Evolutionary conservation across 2,888 invertebrate genomes (phyloP), one percentile per base, ranked within the genome.

Genomic region (Trisateles emortualis): DNA sequence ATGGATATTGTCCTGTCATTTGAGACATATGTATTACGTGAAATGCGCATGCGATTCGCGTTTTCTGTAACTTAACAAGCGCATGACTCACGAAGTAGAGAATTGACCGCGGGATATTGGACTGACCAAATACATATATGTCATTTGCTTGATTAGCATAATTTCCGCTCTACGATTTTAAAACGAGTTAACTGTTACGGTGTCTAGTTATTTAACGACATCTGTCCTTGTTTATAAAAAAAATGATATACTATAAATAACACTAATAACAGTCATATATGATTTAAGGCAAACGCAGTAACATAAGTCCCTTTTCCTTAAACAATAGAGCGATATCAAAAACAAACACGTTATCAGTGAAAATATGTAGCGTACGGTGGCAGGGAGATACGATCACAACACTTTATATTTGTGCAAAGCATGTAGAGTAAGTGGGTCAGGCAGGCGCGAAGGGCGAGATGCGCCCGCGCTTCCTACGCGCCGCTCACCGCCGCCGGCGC

Each of bases 401-500:
- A 72, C 71, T 66, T 68, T 75, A 72, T 75, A 71, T 79, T 74
- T 78, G 68, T 74, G 68, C 73, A 60, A 68, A 65, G 68, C 67
- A 60, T 51, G 26, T 14, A 24, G 38, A 29, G 71, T 72, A 86
- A 83, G 78, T 87, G 70, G 86, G 87, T 86, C 86, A 84, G 72
- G 53, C 76, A 63, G 64, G 74, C 76, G 72, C 79, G 84, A 82
- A 83, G 83, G 83, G 85, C 85, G 83, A 75, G 82, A 82, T 83
- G 84, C 84, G 79, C 79, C 73, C 67, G 77, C 79, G 83, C 82
- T 80, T 81, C 83, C 85, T 84, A 83, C 83, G 81, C 79, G 66
- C 64, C 73, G 62, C 67, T 70, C 68, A 63, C 68, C 52, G 55
- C n/a, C n/a, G n/a, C n/a, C n/a, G n/a, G n/a, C n/a, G n/a, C n/a